phyloP scores from a whole-genome alignment of 2,888 invertebrate genomes.

The Pachymerium ferrugineum region DNA sequence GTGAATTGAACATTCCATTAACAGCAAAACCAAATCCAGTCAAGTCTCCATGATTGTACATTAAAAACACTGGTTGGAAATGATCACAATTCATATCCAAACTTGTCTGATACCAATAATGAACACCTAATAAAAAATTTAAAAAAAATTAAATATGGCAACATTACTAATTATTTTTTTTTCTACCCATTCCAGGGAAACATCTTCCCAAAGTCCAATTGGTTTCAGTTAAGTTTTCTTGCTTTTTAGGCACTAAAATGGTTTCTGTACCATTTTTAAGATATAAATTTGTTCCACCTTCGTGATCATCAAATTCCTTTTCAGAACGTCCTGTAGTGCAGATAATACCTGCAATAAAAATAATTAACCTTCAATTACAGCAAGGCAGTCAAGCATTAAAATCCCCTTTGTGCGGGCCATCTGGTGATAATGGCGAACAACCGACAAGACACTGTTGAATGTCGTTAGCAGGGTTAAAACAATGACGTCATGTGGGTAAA shows the following conservation, averaged over 20 bases:
- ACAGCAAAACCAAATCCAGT: conserved; percentile 43
- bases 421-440: too few relatives aligned
- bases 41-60: conserved; percentile 43
- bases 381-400: too few relatives aligned
- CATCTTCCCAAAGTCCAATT: conserved; percentile 45
- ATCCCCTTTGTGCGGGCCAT: too few relatives aligned
- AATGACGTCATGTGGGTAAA: too few relatives aligned
- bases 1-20: background rate
- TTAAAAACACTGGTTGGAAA: conserved; percentile 42
- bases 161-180: too few relatives aligned
- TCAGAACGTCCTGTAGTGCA: conserved; percentile 42
- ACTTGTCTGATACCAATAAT: conserved; percentile 42
- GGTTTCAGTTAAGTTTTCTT: conserved; percentile 40
- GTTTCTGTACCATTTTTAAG: conserved; percentile 44
- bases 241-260: conserved; percentile 39
- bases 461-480: too few relatives aligned
- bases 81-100: conserved; percentile 42
- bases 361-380: background rate
- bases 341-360: conserved; percentile 40
- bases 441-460: too few relatives aligned
- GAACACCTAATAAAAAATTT: conserved; percentile 39
- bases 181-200: conserved; percentile 46
- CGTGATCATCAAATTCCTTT: conserved; percentile 39
- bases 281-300: conserved; percentile 44
- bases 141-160: background rate